Evolutionary conservation across 2,797 vertebrate genomes (phyloP).

Genomic region (Pampus argenteus): DNA sequence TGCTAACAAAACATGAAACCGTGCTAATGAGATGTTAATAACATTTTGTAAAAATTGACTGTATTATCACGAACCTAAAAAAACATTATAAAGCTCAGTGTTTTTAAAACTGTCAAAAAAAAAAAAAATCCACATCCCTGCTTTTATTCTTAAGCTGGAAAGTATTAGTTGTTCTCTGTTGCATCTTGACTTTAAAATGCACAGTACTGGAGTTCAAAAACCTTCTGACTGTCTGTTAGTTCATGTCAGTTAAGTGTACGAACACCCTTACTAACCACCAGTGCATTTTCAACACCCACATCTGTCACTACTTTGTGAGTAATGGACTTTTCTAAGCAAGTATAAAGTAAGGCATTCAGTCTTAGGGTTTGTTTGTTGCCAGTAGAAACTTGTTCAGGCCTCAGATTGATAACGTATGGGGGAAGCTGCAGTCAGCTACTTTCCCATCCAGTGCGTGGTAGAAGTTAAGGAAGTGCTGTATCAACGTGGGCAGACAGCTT

Average conservation of each 20-base stretch:
- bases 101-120: background rate
- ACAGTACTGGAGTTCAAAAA: background rate
- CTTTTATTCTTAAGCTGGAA: background rate
- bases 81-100: background rate
- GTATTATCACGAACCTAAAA: background rate
- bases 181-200: background rate
- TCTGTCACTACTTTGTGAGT: slow-evolving; percentile 26
- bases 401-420: slow-evolving; percentile 41
- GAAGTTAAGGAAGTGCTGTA: slow-evolving; percentile 64
- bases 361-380: slow-evolving; percentile 26
- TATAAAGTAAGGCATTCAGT: slow-evolving; percentile 13
- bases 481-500: slow-evolving; percentile 72
- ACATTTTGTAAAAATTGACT: background rate
- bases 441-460: slow-evolving; percentile 51
- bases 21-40: background rate
- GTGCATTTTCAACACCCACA: slow-evolving; percentile 32
- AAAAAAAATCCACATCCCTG: background rate
- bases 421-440: slow-evolving; percentile 59
- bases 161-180: background rate
- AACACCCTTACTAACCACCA: slow-evolving; percentile 1
- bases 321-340: slow-evolving; percentile 22
- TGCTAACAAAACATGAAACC: background rate
- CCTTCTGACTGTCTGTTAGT: background rate
- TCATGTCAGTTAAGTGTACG: background rate
- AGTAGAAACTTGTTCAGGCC: slow-evolving; percentile 29